Percentiles rank a stretch among this genome's conserved stretches.
These are phyloP conservation scores for Tenualosa thibaudeaui DNA, from an alignment of 2,797 vertebrate genomes.

Conservation along the genomic window DNA sequence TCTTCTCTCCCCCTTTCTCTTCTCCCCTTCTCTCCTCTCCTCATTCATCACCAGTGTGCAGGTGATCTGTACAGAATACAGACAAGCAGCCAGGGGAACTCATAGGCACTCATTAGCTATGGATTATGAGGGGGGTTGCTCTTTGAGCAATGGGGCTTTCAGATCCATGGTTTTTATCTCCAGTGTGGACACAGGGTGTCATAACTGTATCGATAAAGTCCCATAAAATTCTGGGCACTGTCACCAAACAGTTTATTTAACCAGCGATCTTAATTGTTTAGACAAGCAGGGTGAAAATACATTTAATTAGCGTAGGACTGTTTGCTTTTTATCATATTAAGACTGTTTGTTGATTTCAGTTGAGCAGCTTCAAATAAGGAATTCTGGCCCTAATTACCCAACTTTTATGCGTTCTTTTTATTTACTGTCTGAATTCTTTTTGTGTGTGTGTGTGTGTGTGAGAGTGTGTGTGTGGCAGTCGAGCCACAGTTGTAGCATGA, in stretches of 20 bases:
- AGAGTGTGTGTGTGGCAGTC: neutral
- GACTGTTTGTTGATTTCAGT: conserved; percentile 8
- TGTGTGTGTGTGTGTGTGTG: too few species aligned
- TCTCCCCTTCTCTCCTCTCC: neutral
- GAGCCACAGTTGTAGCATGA: neutral
- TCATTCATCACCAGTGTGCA: neutral
- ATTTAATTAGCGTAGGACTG: neutral
- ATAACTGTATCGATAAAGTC: neutral
- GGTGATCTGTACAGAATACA: conserved; percentile 24
- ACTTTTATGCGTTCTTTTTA: conserved; percentile 12
- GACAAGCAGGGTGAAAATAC: neutral
- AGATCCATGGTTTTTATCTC: conserved; percentile 17
- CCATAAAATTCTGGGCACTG: neutral
- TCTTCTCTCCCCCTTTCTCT: neutral
- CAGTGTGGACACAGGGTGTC: neutral
- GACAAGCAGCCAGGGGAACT: conserved; percentile 42
- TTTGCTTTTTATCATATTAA: neutral
- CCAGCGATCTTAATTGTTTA: neutral
- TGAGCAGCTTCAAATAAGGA: neutral
- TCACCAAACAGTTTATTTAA: neutral
- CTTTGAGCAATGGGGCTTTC: conserved; percentile 40
- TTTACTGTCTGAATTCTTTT: conserved; percentile 5
- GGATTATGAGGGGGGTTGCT: conserved; percentile 54
- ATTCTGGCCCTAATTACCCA: neutral
- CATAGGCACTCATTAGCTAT: conserved; percentile 45